A percentile compares a stretch with the other conserved stretches of the same genome.
These are phyloP conservation scores for Pterocles burchelli DNA, from an alignment of 2,113 vertebrate species.

Conservation along the genomic window DNA sequence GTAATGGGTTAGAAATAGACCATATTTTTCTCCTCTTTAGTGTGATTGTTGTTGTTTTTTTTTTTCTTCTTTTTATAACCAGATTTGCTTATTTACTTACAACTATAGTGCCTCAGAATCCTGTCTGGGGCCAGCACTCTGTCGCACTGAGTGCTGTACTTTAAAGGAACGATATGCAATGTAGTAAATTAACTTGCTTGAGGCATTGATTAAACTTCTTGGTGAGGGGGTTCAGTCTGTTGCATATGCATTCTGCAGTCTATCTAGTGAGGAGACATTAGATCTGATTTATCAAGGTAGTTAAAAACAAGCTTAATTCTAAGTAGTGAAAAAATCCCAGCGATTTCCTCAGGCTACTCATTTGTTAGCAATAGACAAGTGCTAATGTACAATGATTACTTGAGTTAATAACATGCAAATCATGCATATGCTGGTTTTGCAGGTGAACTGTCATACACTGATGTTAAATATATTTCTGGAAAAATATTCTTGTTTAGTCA, in stretches of 20 bases:
- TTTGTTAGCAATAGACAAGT: background rate
- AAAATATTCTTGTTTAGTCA: background rate
- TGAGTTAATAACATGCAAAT: background rate
- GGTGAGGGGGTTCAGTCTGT: background rate
- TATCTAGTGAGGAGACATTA: fast-evolving
- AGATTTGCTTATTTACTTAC: background rate
- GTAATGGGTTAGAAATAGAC: background rate
- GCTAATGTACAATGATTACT: background rate
- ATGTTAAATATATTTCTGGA: background rate
- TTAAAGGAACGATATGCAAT: background rate
- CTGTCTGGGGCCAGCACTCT: background rate
- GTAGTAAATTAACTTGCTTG: background rate
- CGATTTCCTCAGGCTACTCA: background rate
- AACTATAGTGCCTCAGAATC: background rate
- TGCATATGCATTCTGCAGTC: background rate
- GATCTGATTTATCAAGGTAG: background rate
- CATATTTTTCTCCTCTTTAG: background rate
- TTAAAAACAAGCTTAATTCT: background rate
- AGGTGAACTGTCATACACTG: background rate
- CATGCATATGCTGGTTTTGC: fast-evolving
- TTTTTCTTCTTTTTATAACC: background rate
- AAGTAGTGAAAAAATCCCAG: background rate
- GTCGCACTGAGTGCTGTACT: background rate
- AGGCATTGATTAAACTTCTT: background rate
- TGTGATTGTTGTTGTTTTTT: background rate